Base-by-base conservation (phyloP, 2,888 invertebrate species). In the Augiades crinisus region DNA sequence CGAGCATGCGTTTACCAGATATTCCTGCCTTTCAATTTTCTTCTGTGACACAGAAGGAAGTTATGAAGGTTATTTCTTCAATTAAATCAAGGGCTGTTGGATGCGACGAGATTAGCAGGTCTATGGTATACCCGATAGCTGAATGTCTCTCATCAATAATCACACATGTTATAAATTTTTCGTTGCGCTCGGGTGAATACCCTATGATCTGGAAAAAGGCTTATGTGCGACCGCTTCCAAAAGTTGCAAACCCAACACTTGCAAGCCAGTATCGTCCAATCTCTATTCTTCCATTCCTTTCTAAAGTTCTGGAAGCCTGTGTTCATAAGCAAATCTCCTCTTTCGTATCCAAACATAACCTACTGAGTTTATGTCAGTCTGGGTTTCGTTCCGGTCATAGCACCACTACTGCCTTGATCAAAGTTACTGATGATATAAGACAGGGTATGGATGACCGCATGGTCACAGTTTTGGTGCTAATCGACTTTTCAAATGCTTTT, bases 401-500 rank as follows among this genome's bases (percentile, higher is more conserved):
- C 10, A 53, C 40, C 5, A 45, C 19, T 19, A 19, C 19, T 19
- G 19, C 46, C n/a, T 16, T 50, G 1, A 8, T 34, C 6, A 46
- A 50, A 21, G 49, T 54, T n/a, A 36, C 22, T 14, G 50, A 54
- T 21, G 54, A 54, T 10, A 46, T 54, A 7, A 16, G 45, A 4
- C n/a, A n/a, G 30, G 41, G 14, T 2, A 33, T 33, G 33, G 33
- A 33, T 4, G 14, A 33, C 12, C 5, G 13, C 5, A 13, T n/a
- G n/a, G n/a, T n/a, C n/a, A n/a, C n/a, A n/a, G n/a, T n/a, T n/a
- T n/a, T n/a, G n/a, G n/a, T n/a, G n/a, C n/a, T n/a, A n/a, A n/a
- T n/a, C n/a, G n/a, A n/a, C n/a, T n/a, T n/a, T n/a, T n/a, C n/a
- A n/a, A n/a, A n/a, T n/a, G n/a, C n/a, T n/a, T n/a, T n/a, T n/a